These are phyloP conservation scores for Poliocrania exsul DNA, from an alignment of 2,797 vertebrate genomes.

Conservation along the genomic window DNA sequence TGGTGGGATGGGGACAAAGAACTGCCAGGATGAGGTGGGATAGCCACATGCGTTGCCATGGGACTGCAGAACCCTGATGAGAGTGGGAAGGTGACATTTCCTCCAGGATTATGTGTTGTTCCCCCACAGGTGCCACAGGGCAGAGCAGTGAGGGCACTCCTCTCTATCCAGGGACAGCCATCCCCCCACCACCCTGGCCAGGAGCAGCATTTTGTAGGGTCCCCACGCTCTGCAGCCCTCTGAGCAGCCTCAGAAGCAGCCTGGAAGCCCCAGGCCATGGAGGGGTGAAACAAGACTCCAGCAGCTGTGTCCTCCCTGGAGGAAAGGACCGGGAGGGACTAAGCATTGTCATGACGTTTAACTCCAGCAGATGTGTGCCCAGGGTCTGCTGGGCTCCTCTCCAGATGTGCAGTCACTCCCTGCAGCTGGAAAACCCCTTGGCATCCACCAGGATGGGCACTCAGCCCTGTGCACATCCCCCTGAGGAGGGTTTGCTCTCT, in stretches of 20 bases:
- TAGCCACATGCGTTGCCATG: rapidly evolving
- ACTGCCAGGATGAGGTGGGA: neutral
- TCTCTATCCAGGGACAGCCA: neutral
- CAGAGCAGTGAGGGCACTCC: neutral
- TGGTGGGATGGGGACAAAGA: neutral
- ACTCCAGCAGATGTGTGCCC: rapidly evolving
- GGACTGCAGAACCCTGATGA: neutral
- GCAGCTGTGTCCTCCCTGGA: neutral
- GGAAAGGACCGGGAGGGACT: neutral
- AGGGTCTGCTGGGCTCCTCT: neutral
- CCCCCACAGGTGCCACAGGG: rapidly evolving
- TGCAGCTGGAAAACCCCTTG: neutral
- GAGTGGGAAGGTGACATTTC: neutral
- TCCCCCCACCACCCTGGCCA: rapidly evolving
- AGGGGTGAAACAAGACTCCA: neutral
- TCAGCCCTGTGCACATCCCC: neutral
- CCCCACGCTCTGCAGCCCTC: neutral
- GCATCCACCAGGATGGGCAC: neutral
- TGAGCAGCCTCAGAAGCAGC: neutral
- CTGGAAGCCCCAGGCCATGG: neutral
- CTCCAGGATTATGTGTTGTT: neutral
- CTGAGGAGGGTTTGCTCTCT: neutral
- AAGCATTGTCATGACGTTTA: rapidly evolving
- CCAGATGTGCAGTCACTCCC: neutral
- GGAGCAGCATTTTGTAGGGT: neutral